Evolutionary conservation across 2,113 vertebrate genomes (phyloP).

Genomic region (Pardalotus punctatus): DNA sequence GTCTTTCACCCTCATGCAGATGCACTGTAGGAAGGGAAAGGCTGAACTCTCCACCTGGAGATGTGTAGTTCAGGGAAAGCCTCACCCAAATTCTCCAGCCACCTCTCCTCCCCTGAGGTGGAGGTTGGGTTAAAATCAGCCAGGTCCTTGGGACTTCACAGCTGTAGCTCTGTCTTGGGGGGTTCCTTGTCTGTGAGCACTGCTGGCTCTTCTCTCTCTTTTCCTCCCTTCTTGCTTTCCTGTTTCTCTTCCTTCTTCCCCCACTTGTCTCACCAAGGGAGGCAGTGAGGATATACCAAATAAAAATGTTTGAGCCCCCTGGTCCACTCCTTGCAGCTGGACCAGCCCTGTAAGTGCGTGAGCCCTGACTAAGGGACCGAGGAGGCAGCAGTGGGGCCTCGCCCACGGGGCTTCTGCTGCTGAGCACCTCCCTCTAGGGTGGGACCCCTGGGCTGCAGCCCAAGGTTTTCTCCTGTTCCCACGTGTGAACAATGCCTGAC

Average conservation of each 20-base stretch:
- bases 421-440: neutral
- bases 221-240: neutral
- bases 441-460: neutral
- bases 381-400: neutral
- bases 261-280: neutral
- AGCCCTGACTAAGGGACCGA: neutral
- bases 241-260: neutral
- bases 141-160: neutral
- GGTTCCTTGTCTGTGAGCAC: neutral
- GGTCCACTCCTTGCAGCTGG: neutral
- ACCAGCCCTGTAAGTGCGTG: neutral
- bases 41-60: neutral
- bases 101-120: neutral
- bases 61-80: neutral
- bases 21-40: neutral
- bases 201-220: neutral
- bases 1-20: neutral
- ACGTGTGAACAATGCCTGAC: neutral
- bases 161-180: neutral
- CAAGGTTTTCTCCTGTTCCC: neutral
- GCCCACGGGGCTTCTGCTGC: neutral
- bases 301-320: neutral
- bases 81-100: neutral
- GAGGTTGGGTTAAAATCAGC: fast-evolving
- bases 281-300: neutral